Evolutionary conservation across 2,797 vertebrate genomes (phyloP).

Genomic region (Bradypodion pumilum): DNA sequence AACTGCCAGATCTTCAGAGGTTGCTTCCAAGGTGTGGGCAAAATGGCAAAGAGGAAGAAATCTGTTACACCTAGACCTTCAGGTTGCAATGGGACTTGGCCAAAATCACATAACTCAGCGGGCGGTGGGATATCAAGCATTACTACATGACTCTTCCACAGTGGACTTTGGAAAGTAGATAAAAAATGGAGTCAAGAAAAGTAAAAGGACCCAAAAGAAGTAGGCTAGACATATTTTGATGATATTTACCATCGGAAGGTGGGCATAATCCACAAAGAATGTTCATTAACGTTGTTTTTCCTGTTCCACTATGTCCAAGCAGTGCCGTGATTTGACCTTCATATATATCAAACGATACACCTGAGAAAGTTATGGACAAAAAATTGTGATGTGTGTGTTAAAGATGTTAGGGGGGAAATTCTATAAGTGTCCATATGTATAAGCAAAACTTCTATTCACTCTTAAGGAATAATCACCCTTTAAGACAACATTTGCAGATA

Average conservation of each 20-base stretch:
- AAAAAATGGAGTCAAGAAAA: not conserved
- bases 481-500: too few species aligned
- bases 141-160: not conserved
- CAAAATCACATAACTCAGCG: not conserved
- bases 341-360: slow-evolving; percentile 93
- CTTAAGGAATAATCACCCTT: not conserved
- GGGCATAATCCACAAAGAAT: slow-evolving; percentile 94
- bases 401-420: rapidly evolving
- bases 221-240: not conserved
- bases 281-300: slow-evolving; percentile 95
- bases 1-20: too few species aligned
- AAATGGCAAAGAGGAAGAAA: not conserved
- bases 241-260: slow-evolving; percentile 79
- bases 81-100: not conserved
- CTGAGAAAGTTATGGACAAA: slow-evolving; percentile 68
- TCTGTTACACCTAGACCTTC: rapidly evolving
- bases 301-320: slow-evolving; percentile 94
- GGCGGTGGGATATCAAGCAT: not conserved
- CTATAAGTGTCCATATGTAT: slow-evolving; percentile 6
- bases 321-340: slow-evolving; percentile 97
- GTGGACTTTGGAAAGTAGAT: not conserved
- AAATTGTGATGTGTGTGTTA: rapidly evolving
- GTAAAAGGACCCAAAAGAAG: not conserved
- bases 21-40: not conserved
- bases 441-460: not conserved